A percentile compares a stretch with the other conserved stretches of the same genome.
Evolutionary conservation across 92 coral and sea anemone species (phyloP).

Genomic region (Porites cylindrica): DNA sequence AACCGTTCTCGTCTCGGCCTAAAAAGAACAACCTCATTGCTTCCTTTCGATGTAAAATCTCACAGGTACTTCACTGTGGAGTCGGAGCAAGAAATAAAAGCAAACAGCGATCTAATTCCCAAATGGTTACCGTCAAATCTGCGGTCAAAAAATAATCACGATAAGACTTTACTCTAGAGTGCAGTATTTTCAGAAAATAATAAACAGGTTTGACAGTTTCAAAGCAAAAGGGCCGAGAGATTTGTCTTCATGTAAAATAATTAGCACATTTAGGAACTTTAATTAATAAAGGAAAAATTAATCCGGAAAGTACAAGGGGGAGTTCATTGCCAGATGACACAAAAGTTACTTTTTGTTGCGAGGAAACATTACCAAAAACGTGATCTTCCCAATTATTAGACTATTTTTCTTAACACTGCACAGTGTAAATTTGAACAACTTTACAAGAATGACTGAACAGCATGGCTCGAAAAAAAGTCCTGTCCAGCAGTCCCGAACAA

Average conservation of each 20-base stretch:
- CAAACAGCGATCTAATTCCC: conserved; percentile 37
- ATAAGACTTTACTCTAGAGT: not conserved
- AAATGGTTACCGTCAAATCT: conserved; percentile 41
- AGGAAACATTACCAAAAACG: too few relatives aligned
- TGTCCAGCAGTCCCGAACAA: too few relatives aligned
- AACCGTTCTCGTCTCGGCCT: not conserved
- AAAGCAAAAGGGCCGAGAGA: not conserved
- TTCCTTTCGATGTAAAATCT: conserved; percentile 17
- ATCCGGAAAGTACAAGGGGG: not conserved
- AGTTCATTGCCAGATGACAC: not conserved
- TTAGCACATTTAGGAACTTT: not conserved
- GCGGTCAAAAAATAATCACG: conserved; percentile 31
- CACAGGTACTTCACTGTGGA: not conserved
- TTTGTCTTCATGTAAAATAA: conserved; percentile 6
- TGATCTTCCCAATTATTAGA: too few relatives aligned
- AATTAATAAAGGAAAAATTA: not conserved
- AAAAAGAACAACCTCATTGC: conserved; percentile 5
- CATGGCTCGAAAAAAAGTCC: too few relatives aligned
- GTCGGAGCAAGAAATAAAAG: not conserved
- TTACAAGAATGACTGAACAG: too few relatives aligned
- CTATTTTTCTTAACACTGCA: too few relatives aligned
- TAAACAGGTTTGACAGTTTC: not conserved
- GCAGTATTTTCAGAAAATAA: not conserved
- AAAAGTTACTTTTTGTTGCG: too few relatives aligned
- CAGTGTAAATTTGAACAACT: too few relatives aligned